phyloP scores from a whole-genome alignment of 2,888 invertebrate species.

The Eucera pruinosa region DNA sequence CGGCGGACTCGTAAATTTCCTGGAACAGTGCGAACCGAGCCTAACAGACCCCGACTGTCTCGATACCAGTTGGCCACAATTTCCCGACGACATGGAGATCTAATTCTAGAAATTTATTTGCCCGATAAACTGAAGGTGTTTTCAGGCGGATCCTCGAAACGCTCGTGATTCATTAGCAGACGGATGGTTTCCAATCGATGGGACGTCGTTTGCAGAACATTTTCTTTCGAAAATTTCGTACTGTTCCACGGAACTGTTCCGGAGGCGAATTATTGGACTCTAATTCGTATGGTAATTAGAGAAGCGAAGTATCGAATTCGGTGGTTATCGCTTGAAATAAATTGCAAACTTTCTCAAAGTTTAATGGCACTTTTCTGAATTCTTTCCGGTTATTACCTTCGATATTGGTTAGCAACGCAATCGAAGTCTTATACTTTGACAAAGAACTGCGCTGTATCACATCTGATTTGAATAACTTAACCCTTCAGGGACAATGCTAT shows the following conservation, averaged over 20 bases:
- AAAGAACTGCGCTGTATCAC: neutral
- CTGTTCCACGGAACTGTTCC: too few relatives aligned
- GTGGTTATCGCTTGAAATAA: conserved; percentile 8
- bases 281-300: conserved; percentile 21
- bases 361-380: neutral
- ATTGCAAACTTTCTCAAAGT: neutral
- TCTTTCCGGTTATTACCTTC: conserved; percentile 9
- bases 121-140: conserved; percentile 61
- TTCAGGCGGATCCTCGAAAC: conserved; percentile 44
- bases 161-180: conserved; percentile 48
- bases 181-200: conserved; percentile 30
- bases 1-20: conserved; percentile 77
- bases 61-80: conserved; percentile 64
- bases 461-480: conserved; percentile 2
- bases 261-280: neutral
- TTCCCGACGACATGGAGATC: conserved; percentile 60
- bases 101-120: conserved; percentile 64
- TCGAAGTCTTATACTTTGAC: neutral
- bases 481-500: too few relatives aligned
- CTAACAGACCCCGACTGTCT: conserved; percentile 64
- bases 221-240: conserved; percentile 28
- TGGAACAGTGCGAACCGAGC: conserved; percentile 62
- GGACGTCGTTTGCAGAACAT: conserved; percentile 22
- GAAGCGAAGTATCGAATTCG: neutral
- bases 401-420: conserved; percentile 13